Conservation (phyloP, 2,113 vertebrate genomes). For the Paracanthobrama guichenoti region DNA sequence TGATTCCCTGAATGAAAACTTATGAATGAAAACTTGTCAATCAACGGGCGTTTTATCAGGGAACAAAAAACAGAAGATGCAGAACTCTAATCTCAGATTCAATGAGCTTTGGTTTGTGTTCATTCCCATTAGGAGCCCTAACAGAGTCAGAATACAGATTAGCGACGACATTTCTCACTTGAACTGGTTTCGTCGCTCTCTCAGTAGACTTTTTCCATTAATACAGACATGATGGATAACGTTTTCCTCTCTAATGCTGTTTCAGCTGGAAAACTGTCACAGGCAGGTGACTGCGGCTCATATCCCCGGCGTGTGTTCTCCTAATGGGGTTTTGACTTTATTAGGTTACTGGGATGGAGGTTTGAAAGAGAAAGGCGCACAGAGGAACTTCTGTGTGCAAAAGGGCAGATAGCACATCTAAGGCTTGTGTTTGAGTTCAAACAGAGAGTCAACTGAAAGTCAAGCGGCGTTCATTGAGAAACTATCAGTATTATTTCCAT, state of each 20-base stretch:
- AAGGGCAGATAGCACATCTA: neutral
- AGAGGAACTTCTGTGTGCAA: neutral
- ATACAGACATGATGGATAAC: constrained; percentile 55
- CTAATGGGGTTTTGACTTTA: constrained; percentile 54
- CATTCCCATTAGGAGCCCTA: constrained; percentile 8
- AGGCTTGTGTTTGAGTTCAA: neutral
- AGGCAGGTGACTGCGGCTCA: constrained; percentile 54
- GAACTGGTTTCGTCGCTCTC: constrained; percentile 3
- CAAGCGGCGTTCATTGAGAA: neutral
- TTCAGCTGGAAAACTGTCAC: constrained; percentile 55
- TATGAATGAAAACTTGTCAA: neutral
- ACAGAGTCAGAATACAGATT: constrained; percentile 19
- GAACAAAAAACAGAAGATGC: neutral
- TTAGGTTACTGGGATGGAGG: constrained; percentile 58
- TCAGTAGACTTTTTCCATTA: constrained; percentile 38
- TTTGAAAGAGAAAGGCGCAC: constrained; percentile 4
- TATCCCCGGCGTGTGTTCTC: constrained; percentile 39
- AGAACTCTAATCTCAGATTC: neutral
- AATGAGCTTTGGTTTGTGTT: constrained; percentile 19
- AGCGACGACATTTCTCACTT: constrained; percentile 37
- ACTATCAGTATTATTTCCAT: constrained; percentile 3
- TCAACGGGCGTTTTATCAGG: neutral
- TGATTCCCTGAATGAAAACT: neutral
- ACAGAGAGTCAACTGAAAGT: neutral
- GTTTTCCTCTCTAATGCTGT: constrained; percentile 56